These are phyloP conservation scores for Ophthalmolycus amberensis DNA, from an alignment of 2,113 vertebrate genomes.

Conservation along the genomic window DNA sequence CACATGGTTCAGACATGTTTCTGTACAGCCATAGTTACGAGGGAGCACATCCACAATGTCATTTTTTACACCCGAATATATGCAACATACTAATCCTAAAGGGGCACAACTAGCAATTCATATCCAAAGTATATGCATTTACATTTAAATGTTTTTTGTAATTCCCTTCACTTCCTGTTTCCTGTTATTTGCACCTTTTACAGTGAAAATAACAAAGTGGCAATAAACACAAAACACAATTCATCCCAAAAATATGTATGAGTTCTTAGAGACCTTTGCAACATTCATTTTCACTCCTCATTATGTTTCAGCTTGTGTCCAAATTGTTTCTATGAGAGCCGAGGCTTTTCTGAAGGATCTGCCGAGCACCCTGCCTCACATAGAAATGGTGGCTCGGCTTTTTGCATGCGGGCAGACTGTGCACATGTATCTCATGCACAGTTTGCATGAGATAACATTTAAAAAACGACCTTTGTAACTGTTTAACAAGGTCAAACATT, in stretches of 20 bases:
- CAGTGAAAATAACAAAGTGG: background rate
- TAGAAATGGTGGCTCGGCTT: background rate
- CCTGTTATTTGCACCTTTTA: constrained; percentile 7
- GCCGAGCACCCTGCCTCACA: background rate
- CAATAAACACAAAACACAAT: background rate
- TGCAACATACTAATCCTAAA: background rate
- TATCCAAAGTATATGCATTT: background rate
- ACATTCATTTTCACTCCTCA: background rate
- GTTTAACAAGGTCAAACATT: constrained; percentile 16
- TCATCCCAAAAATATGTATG: constrained; percentile 5
- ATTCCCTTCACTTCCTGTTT: background rate
- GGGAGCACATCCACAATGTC: background rate
- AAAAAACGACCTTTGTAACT: constrained; percentile 10
- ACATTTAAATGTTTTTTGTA: constrained; percentile 7
- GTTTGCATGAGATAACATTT: background rate
- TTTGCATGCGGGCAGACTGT: background rate
- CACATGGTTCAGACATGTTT: background rate
- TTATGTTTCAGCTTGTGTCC: constrained; percentile 3
- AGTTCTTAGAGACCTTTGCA: constrained; percentile 9
- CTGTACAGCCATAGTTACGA: background rate
- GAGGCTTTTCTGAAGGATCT: constrained; percentile 12
- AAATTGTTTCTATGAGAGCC: constrained; percentile 8
- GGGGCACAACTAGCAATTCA: background rate
- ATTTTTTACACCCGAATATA: background rate
- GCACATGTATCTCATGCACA: too few relatives aligned